A percentile compares a stretch with the other conserved stretches of the same genome.
Evolutionary conservation across 2,888 invertebrate species (phyloP).

Genomic region (Lissocephala sabroskyi): DNA sequence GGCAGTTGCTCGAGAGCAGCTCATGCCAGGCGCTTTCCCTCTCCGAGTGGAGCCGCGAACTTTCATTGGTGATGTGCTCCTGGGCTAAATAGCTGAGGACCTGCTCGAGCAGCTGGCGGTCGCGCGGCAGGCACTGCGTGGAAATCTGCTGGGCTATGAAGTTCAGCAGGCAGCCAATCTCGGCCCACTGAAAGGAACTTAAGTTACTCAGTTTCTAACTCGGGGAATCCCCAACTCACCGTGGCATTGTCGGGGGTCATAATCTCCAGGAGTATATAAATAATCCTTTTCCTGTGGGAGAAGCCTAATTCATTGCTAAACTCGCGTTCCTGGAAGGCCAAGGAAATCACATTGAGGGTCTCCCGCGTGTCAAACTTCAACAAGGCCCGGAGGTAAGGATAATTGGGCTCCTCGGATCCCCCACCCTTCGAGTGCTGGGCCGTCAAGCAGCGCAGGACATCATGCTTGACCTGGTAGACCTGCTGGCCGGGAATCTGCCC

Average conservation of each 20-base stretch:
- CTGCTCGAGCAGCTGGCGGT: conserved; percentile 75
- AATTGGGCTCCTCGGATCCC: conserved; percentile 77
- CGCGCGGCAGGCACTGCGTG: conserved; percentile 68
- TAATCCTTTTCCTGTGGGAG: conserved; percentile 82
- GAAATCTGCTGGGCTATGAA: conserved; percentile 80
- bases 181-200: conserved; percentile 65
- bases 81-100: conserved; percentile 77
- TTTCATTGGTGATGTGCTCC: conserved; percentile 69
- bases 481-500: conserved; percentile 80
- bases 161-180: conserved; percentile 77
- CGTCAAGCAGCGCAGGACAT: conserved; percentile 80
- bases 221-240: conserved; percentile 72
- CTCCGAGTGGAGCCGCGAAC: conserved; percentile 76
- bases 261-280: conserved; percentile 84
- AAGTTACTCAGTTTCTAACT: not conserved
- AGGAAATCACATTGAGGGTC: conserved; percentile 86
- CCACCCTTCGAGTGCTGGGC: conserved; percentile 79
- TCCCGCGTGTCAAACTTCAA: conserved; percentile 88
- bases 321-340: conserved; percentile 88
- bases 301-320: conserved; percentile 82
- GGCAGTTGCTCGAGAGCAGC: conserved; percentile 77
- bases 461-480: conserved; percentile 80
- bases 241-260: conserved; percentile 80
- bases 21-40: conserved; percentile 83
- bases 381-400: conserved; percentile 82